These are phyloP conservation scores for Hycleus cichorii DNA, from an alignment of 1,140 invertebrate species.

Conservation along the genomic window DNA sequence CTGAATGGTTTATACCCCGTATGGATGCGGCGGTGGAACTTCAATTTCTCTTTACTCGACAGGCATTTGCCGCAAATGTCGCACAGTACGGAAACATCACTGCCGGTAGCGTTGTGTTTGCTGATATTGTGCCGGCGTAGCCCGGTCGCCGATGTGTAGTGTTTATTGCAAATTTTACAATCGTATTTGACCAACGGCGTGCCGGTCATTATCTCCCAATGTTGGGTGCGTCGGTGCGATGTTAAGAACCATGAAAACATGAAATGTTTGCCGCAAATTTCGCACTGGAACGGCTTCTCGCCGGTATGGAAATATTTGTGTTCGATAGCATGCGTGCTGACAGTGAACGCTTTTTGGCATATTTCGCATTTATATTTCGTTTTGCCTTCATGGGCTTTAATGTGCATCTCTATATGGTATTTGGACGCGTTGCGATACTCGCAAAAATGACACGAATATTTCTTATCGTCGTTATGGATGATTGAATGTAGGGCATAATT, in stretches of 20 bases:
- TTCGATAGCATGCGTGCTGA: constrained; percentile 43
- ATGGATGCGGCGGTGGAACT: constrained; percentile 63
- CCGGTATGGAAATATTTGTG: constrained; percentile 48
- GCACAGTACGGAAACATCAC: constrained; percentile 46
- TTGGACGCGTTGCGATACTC: constrained; percentile 41
- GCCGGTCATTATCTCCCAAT: constrained; percentile 38
- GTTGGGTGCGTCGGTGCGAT: constrained; percentile 35
- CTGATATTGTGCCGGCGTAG: constrained; percentile 34
- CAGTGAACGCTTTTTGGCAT: constrained; percentile 45
- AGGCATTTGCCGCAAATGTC: constrained; percentile 74
- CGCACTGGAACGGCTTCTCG: constrained; percentile 54
- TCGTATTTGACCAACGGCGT: constrained; percentile 37
- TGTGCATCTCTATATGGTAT: constrained; percentile 41
- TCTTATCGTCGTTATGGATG: constrained; percentile 36
- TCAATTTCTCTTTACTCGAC: constrained; percentile 59
- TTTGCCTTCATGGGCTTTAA: constrained; percentile 39
- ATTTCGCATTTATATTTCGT: constrained; percentile 46
- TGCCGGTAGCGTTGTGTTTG: constrained; percentile 30
- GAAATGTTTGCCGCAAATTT: constrained; percentile 50
- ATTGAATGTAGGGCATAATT: constrained; percentile 32
- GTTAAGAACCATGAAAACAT: constrained; percentile 40
- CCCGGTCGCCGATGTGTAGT: constrained; percentile 38
- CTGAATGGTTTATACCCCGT: constrained; percentile 65
- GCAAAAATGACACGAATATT: constrained; percentile 41
- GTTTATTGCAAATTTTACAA: constrained; percentile 37